Base-by-base conservation (phyloP, 1,140 invertebrate genomes). In the Trinorchestia longiramus region DNA sequence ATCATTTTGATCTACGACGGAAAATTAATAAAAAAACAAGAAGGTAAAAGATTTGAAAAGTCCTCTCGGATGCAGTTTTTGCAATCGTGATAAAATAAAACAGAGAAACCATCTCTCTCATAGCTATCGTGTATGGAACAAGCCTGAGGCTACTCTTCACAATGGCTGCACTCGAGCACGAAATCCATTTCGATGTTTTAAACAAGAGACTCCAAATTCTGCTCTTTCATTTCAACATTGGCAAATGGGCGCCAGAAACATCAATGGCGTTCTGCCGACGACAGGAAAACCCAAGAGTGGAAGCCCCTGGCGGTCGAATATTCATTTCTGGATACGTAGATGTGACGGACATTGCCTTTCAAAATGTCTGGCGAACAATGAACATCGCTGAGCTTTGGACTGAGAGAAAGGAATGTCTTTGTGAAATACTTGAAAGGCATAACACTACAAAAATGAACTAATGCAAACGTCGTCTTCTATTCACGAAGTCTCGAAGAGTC, bases 91-190 rank as follows among this genome's bases (percentile, higher is more conserved):
- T 36, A 28, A 19, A 36, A 77, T 77, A 77, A 36, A 77, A 77
- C 11, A 23, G 62, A 77, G 62, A 77, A 77, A 36, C 62, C 62
- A 77, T 77, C 28, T 77, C 62, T 77, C 23, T 90, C 28, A 90
- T 42, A 43, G 88, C 36, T 15, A 90, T 42, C 88, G 88, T 90
- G 88, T 42, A 11, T 77, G 62, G 62, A 77, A 77, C 62, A 77
- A 77, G 28, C 62, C 62, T 77, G 62, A 77, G 62, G 62, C 62
- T 77, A 77, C 62, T 77, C 62, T 77, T 23, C 62, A 90, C 88
- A 90, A 90, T 90, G 88, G 88, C 88, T 36, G 43, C 88, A 90
- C 88, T 90, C 88, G 88, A 43, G 88, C 88, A 90, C 88, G 43
- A 90, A 90, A 90, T 90, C 88, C 88, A 41, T 41, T 90, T 43